These are phyloP conservation scores for Anisognathus igniventris DNA, from an alignment of 2,797 vertebrate species.

Conservation along the genomic window DNA sequence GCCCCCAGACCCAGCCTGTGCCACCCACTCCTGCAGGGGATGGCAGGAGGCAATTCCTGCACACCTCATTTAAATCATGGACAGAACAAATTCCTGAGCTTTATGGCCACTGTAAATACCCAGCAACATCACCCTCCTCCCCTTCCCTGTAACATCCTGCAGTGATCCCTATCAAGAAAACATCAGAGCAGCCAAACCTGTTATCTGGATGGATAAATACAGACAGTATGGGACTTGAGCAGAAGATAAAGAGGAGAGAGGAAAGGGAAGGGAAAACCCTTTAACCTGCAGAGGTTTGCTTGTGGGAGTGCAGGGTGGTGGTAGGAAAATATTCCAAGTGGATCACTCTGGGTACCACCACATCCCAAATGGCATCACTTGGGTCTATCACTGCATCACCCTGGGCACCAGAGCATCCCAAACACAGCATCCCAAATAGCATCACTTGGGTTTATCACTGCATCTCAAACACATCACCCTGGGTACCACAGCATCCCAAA, in stretches of 20 bases:
- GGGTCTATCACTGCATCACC: background rate
- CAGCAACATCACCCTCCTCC: background rate
- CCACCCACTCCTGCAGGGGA: rapidly evolving
- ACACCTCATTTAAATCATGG: rapidly evolving
- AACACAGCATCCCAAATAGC: rapidly evolving
- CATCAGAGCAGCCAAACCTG: background rate
- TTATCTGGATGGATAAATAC: background rate
- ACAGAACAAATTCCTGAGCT: background rate
- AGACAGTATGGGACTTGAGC: rapidly evolving
- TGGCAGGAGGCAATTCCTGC: background rate
- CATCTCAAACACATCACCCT: background rate
- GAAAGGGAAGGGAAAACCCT: background rate
- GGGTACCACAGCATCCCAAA: background rate
- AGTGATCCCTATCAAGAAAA: background rate
- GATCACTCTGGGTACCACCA: background rate
- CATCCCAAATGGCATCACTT: background rate
- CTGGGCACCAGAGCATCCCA: background rate
- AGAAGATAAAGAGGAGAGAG: background rate
- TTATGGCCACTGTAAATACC: background rate
- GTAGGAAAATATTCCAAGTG: background rate
- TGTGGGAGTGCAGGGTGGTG: rapidly evolving
- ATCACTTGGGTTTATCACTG: background rate
- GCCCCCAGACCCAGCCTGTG: background rate
- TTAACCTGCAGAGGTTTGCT: background rate
- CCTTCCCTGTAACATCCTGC: background rate